Evolutionary conservation across 2,113 vertebrate genomes (phyloP).

Genomic region (Sclerurus mexicanus): DNA sequence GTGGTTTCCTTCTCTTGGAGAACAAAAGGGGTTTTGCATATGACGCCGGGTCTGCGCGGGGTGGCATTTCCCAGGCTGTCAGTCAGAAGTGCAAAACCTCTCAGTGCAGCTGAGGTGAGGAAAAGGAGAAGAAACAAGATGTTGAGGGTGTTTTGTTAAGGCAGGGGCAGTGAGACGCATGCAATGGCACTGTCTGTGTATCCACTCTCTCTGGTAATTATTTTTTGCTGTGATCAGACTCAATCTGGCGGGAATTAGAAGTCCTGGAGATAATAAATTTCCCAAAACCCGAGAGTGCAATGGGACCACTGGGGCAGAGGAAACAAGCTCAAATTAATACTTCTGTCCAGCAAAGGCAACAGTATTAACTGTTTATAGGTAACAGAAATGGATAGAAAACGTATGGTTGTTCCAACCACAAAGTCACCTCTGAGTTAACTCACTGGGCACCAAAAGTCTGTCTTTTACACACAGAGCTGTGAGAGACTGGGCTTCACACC

Average conservation of each 20-base stretch:
- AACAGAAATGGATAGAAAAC: not conserved
- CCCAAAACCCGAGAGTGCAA: not conserved
- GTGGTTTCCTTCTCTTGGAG: not conserved
- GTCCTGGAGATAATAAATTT: not conserved
- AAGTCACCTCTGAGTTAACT: not conserved
- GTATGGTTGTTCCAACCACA: not conserved
- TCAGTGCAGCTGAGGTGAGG: not conserved
- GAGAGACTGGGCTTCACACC: not conserved
- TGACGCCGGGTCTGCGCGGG: not conserved
- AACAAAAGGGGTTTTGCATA: not conserved
- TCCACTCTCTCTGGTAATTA: not conserved
- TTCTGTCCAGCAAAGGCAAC: not conserved
- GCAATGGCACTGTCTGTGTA: not conserved
- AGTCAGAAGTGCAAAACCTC: not conserved
- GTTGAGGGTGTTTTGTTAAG: not conserved
- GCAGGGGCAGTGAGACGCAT: not conserved
- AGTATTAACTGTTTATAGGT: not conserved
- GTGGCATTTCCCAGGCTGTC: not conserved
- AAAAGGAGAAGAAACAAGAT: not conserved
- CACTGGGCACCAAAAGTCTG: not conserved
- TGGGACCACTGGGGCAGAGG: fast-evolving
- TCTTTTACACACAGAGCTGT: not conserved
- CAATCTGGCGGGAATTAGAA: not conserved
- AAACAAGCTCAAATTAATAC: not conserved
- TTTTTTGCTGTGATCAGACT: not conserved